Evolutionary conservation across 2,888 invertebrate species (phyloP).

Genomic region (Mythimna ferrago): DNA sequence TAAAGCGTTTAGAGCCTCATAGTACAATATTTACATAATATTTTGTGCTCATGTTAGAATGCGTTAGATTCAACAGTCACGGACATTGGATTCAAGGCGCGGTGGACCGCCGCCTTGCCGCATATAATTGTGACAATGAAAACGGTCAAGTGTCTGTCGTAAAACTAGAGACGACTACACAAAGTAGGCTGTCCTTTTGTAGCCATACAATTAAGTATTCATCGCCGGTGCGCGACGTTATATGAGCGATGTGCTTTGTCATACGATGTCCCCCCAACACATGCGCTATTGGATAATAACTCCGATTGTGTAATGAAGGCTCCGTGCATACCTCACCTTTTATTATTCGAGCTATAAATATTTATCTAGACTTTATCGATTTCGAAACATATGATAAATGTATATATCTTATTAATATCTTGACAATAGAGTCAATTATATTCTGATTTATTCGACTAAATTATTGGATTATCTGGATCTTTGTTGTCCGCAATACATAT

Average conservation of each 20-base stretch:
- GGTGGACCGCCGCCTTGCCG: slow-evolving; percentile 69
- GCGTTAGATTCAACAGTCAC: slow-evolving; percentile 74
- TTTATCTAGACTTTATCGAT: slow-evolving; percentile 34
- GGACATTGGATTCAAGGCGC: slow-evolving; percentile 70
- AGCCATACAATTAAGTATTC: slow-evolving; percentile 85
- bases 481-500: slow-evolving; percentile 20
- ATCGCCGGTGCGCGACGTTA: slow-evolving; percentile 75
- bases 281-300: slow-evolving; percentile 52
- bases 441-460: slow-evolving; percentile 41
- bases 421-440: slow-evolving; percentile 40
- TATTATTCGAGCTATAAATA: slow-evolving; percentile 36
- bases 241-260: slow-evolving; percentile 74
- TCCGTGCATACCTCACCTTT: slow-evolving; percentile 43
- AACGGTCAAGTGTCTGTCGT: slow-evolving; percentile 86
- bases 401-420: slow-evolving; percentile 18
- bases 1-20: slow-evolving; percentile 58
- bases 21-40: slow-evolving; percentile 67
- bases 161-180: slow-evolving; percentile 83
- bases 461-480: slow-evolving; percentile 37
- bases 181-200: slow-evolving; percentile 85
- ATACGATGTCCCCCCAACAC: slow-evolving; percentile 60
- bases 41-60: slow-evolving; percentile 66
- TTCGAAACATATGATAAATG: slow-evolving; percentile 29
- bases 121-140: slow-evolving; percentile 84
- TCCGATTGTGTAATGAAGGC: slow-evolving; percentile 38